Percentiles rank a stretch among this genome's conserved stretches.
These are phyloP conservation scores for Aurelia coerulea DNA, from an alignment of 30 jellyfish, hydroid and myxozoan species.

Conservation along the genomic window DNA sequence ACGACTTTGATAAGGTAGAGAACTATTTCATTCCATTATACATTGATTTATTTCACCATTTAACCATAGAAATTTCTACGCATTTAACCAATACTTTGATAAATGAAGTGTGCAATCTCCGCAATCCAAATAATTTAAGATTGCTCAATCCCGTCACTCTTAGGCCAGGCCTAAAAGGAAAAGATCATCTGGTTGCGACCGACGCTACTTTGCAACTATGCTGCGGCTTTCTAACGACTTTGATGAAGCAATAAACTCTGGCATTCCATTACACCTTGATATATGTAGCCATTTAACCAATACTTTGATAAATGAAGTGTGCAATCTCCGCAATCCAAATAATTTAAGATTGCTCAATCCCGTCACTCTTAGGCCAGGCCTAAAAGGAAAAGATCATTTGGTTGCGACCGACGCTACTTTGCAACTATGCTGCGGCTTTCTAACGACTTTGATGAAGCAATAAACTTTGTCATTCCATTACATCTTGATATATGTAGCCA, in stretches of 20 bases:
- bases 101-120: background rate
- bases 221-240: background rate
- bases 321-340: background rate
- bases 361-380: conserved; percentile 15
- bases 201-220: conserved; percentile 33
- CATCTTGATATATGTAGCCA: too few relatives aligned
- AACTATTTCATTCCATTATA: too few relatives aligned
- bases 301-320: background rate
- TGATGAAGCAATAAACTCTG: too few relatives aligned
- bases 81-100: background rate
- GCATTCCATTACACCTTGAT: too few relatives aligned
- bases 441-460: background rate
- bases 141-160: background rate
- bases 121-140: background rate
- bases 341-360: background rate
- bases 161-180: conserved; percentile 25
- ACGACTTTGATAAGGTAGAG: background rate
- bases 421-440: background rate
- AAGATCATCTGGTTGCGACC: conserved; percentile 44
- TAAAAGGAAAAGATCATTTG: background rate
- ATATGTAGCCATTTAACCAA: too few relatives aligned
- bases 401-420: conserved; percentile 64
- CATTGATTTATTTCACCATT: too few relatives aligned
- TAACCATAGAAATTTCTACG: too few relatives aligned
- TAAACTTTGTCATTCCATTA: too few relatives aligned